Base-by-base conservation (phyloP, 2,113 vertebrate species). In the Caloenas nicobarica region DNA sequence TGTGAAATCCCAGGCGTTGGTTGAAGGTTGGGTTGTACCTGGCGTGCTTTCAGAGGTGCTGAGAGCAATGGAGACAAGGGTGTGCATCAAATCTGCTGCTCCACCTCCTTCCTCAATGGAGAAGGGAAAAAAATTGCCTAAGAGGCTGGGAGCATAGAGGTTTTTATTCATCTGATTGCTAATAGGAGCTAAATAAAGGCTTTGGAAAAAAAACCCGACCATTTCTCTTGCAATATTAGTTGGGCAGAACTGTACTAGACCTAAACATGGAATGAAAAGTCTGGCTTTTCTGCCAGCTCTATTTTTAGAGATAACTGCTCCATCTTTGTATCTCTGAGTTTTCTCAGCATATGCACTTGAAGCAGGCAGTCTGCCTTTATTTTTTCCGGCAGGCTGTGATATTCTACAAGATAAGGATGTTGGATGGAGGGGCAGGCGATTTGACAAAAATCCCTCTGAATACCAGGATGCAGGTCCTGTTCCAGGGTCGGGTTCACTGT, bases 111-210 rank as follows among this genome's bases (percentile, higher is more conserved):
- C 50, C 34, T 65, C 28, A 12, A 6, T 29, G 56, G 78, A 53
- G 51, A 91, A 89, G 16, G 46, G 38, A 2, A 79, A 74, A 73
- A 85, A 81, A 21, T 15, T 29, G 38, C 22, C 11, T 2, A 28
- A 81, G 40, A 86, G 58, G 10, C 73, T 53, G 65, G 24, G 29
- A 93, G 61, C 56, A 96, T 69, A 93, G 93, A 95, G 77, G 24
- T 50, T 93, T 94, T 95, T 94, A 90, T 97, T 97, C 91, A 96
- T 97, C 57, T 86, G 65, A 23, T 86, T 93, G 81, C 89, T 95
- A 86, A 93, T 89, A 61, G 58, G 80, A 95, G 87, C 95, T 97
- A 97, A 97, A 97, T 94, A 96, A 91, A 94, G 93, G 10, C 88
- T 95, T 54, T 60, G 76, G 78, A 91, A 79, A 91, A 79, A 85